These are phyloP conservation scores for Shinisaurus crocodilurus DNA, from an alignment of 2,113 vertebrate genomes.

Conservation along the genomic window DNA sequence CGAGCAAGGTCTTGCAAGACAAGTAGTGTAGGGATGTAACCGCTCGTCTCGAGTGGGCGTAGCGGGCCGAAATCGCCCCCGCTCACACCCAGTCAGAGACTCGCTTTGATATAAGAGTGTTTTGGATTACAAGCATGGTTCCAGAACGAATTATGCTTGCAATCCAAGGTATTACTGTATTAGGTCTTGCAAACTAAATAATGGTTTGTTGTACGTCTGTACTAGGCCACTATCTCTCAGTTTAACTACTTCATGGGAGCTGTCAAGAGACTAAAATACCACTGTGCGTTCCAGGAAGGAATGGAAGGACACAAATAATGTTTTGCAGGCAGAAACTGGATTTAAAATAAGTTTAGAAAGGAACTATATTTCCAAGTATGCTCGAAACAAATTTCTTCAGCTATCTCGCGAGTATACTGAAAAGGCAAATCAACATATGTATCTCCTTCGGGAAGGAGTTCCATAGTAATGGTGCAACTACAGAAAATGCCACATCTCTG, in stretches of 20 bases:
- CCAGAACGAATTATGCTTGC: too few relatives aligned
- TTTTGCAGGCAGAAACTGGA: slow-evolving; percentile 52
- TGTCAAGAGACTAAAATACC: not conserved
- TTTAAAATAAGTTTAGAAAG: slow-evolving; percentile 45
- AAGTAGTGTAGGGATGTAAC: too few relatives aligned
- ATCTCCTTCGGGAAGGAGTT: not conserved
- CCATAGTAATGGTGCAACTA: not conserved
- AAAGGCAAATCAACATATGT: not conserved
- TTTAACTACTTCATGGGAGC: not conserved
- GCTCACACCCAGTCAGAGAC: too few relatives aligned
- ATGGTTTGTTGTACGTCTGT: not conserved
- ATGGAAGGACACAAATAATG: slow-evolving; percentile 19
- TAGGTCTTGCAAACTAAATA: slow-evolving; percentile 19
- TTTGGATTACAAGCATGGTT: too few relatives aligned
- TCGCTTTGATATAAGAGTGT: too few relatives aligned
- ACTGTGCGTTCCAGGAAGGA: not conserved
- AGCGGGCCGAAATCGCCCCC: too few relatives aligned
- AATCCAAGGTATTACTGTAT: too few relatives aligned
- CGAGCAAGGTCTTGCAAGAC: too few relatives aligned
- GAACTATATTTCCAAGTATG: slow-evolving; percentile 45
- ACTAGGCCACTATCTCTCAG: not conserved
- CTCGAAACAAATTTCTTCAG: too few relatives aligned
- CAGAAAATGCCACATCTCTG: not conserved
- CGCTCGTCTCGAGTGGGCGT: too few relatives aligned
- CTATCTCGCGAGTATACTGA: too few relatives aligned